These are phyloP conservation scores for Poeciliopsis presidionis DNA, from an alignment of 2,797 vertebrate species.

Conservation along the genomic window DNA sequence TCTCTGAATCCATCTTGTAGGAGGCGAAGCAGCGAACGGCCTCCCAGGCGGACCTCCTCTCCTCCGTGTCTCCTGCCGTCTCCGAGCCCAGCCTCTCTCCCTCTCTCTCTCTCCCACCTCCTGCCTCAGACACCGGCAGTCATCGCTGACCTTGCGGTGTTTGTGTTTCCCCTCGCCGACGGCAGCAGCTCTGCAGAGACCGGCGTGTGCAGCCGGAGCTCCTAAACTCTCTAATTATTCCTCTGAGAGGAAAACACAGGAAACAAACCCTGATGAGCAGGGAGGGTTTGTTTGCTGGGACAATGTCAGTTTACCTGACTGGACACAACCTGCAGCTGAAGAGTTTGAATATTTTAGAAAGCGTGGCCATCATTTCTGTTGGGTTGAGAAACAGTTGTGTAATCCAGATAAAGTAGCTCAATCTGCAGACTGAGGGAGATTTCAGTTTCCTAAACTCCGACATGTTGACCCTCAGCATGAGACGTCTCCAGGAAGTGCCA, in stretches of 20 bases:
- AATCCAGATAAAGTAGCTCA: background rate
- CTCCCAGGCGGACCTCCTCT: conserved; percentile 56
- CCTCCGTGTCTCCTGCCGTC: conserved; percentile 22
- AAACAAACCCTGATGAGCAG: background rate
- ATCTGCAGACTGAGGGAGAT: background rate
- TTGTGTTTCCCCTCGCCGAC: conserved; percentile 43
- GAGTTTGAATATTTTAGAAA: conserved; percentile 16
- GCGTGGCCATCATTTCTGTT: background rate
- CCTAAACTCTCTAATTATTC: background rate
- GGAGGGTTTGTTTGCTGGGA: background rate
- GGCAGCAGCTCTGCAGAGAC: conserved; percentile 40
- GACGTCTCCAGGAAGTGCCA: no score
- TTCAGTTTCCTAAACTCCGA: background rate
- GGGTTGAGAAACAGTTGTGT: conserved; percentile 18
- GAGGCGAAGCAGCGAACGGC: conserved; percentile 33
- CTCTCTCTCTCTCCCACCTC: background rate
- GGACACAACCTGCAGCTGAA: conserved; percentile 17
- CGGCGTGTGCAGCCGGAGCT: conserved; percentile 12
- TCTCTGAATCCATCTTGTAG: conserved; percentile 73
- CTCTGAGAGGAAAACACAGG: background rate
- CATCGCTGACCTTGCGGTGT: conserved; percentile 74
- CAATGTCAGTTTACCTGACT: conserved; percentile 48
- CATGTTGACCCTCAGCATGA: background rate
- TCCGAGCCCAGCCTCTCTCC: conserved; percentile 4
- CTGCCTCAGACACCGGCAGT: conserved; percentile 40